Conservation (phyloP, 2,888 invertebrate genomes). For the Pasiphila rectangulata region DNA sequence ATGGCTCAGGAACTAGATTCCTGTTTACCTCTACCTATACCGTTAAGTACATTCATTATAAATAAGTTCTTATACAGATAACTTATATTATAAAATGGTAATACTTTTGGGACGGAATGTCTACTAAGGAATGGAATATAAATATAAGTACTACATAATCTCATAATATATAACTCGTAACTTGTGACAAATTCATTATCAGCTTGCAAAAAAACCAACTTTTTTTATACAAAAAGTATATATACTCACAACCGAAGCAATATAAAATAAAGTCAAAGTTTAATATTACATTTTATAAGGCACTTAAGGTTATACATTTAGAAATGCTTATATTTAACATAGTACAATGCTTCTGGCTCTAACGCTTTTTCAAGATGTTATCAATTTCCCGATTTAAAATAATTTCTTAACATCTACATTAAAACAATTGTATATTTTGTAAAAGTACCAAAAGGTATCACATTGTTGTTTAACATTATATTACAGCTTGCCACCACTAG, state of each 20-base stretch:
- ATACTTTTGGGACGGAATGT: constrained; percentile 72
- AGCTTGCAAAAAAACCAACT: constrained; percentile 6
- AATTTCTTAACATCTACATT: constrained; percentile 18
- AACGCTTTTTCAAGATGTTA: constrained; percentile 6
- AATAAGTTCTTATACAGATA: constrained; percentile 22
- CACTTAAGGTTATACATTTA: constrained; percentile 19
- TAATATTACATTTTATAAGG: constrained; percentile 20
- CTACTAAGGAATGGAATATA: constrained; percentile 30
- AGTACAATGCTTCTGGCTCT: constrained; percentile 14
- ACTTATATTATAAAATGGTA: constrained; percentile 53
- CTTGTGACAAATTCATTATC: constrained; percentile 23
- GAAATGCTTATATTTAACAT: constrained; percentile 11
- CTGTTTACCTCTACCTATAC: constrained; percentile 33
- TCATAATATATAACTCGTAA: constrained; percentile 41
- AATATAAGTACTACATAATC: constrained; percentile 32
- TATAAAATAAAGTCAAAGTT: constrained; percentile 18
- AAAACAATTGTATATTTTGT: constrained; percentile 32
- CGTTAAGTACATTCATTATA: constrained; percentile 15
- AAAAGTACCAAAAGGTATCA: constrained; percentile 32
- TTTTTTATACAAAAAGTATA: constrained; percentile 7
- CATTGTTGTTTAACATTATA: constrained; percentile 10
- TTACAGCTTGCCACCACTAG: constrained; percentile 69
- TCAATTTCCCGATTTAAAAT: constrained; percentile 4
- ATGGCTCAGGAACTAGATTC: constrained; percentile 46
- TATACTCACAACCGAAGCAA: constrained; percentile 30